Base-by-base conservation (phyloP, 2,797 vertebrate species). In the Ataeniobius toweri region DNA sequence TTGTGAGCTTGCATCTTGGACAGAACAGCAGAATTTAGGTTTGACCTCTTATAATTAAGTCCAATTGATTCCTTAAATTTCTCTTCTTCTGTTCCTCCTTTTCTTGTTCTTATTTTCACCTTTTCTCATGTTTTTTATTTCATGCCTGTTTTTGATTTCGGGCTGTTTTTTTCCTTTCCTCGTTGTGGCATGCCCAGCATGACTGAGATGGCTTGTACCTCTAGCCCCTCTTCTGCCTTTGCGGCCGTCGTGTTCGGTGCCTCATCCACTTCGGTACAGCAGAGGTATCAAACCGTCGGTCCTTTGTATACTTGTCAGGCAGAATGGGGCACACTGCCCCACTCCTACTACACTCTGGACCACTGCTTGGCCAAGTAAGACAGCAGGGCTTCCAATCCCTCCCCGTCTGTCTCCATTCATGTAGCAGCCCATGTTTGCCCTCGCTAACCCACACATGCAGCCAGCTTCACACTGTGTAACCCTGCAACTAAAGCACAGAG, bases 281-380 rank as follows among this genome's bases (percentile, higher is more conserved):
- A 95, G 95, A 95, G 95, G 95, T 95, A 96, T 96, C 96, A 96
- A 95, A 96, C 95, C 93, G 95, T 94, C 76, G 92, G 96, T 95
- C 96, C 96, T 88, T 92, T 95, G 94, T 96, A 96, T 89, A 95
- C 96, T 94, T 95, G 95, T 94, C 96, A 96, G 93, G 94, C 96
- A 92, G 95, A 94, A 94, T 96, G 95, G 95, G 94, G 95, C 94
- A 93, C 94, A 87, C 95, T 97, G 92, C 96, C 96, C 92, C 94
- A 96, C 93, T 92, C 96, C 96, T 95, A 96, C 96, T 96, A 95
- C 95, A 95, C 93, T 91, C 95, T 96, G 94, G 96, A 96, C 95
- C 95, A 95, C 96, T 94, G 95, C 95, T 94, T 94, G 91, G 95
- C 95, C 94, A 94, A 95, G 97, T 97, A 97, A 97, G 96, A 96